These are phyloP conservation scores for Diaperis boleti DNA, from an alignment of 2,888 invertebrate genomes.

Conservation along the genomic window DNA sequence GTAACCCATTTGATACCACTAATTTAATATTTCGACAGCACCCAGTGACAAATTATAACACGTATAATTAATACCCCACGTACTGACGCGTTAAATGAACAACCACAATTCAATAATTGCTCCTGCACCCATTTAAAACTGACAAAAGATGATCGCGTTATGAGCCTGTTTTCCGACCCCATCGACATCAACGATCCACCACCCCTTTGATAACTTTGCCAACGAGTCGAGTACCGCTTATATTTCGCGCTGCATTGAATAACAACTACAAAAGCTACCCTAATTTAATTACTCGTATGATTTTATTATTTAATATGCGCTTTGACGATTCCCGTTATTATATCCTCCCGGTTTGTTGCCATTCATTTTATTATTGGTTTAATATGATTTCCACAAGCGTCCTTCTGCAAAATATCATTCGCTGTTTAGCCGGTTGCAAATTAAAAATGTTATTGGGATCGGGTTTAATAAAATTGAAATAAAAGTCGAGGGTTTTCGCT, in stretches of 20 bases:
- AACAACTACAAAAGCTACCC: conserved; percentile 54
- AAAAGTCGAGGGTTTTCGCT: too few species aligned
- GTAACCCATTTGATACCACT: too few species aligned
- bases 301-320: conserved; percentile 57
- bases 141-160: conserved; percentile 37
- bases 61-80: too few species aligned
- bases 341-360: conserved; percentile 18
- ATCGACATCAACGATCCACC: conserved; percentile 22
- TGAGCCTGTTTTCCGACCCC: conserved; percentile 25
- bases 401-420: neutral
- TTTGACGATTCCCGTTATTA: conserved; percentile 36
- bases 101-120: conserved; percentile 47
- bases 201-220: conserved; percentile 46
- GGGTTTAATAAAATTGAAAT: too few species aligned
- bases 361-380: conserved; percentile 31
- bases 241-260: conserved; percentile 48
- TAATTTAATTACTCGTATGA: conserved; percentile 59
- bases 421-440: too few species aligned
- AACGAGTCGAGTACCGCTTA: conserved; percentile 41
- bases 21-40: too few species aligned
- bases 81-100: conserved; percentile 51
- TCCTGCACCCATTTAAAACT: conserved; percentile 6
- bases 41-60: too few species aligned
- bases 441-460: too few species aligned
- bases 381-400: conserved; percentile 16